These are phyloP conservation scores for Platysternon megacephalum DNA, from an alignment of 2,113 vertebrate genomes.

Conservation along the genomic window DNA sequence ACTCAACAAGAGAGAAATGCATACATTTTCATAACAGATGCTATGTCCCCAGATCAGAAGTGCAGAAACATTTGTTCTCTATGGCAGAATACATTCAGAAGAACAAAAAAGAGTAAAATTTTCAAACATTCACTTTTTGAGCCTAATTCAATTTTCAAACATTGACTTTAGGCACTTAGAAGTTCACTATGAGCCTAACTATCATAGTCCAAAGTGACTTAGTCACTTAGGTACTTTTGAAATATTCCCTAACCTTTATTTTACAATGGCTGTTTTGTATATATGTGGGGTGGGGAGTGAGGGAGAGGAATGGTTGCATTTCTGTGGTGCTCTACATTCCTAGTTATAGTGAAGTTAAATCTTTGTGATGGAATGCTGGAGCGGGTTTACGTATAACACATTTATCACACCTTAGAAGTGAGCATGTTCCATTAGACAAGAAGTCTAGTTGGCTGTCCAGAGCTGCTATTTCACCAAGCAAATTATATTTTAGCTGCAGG, in stretches of 20 bases:
- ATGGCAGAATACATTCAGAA: neutral
- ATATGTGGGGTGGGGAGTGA: neutral
- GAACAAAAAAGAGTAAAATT: neutral
- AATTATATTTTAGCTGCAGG: neutral
- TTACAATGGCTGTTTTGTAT: neutral
- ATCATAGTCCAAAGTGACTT: neutral
- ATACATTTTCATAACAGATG: neutral
- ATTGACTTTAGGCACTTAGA: neutral
- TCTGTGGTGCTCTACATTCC: neutral
- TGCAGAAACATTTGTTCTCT: conserved; percentile 5
- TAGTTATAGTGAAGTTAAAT: neutral
- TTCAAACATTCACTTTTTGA: no score
- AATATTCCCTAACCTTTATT: neutral
- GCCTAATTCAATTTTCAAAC: neutral
- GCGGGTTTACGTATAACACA: neutral
- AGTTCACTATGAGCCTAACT: neutral
- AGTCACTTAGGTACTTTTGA: neutral
- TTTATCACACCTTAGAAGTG: neutral
- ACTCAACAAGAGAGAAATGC: conserved; percentile 36
- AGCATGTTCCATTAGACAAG: neutral
- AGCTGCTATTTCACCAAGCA: neutral
- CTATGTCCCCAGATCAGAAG: neutral
- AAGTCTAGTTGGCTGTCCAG: neutral
- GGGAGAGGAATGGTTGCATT: neutral
- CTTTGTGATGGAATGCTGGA: neutral